phyloP scores from a whole-genome alignment of 2,113 vertebrate species.

The Tenebrosternarchus preto region DNA sequence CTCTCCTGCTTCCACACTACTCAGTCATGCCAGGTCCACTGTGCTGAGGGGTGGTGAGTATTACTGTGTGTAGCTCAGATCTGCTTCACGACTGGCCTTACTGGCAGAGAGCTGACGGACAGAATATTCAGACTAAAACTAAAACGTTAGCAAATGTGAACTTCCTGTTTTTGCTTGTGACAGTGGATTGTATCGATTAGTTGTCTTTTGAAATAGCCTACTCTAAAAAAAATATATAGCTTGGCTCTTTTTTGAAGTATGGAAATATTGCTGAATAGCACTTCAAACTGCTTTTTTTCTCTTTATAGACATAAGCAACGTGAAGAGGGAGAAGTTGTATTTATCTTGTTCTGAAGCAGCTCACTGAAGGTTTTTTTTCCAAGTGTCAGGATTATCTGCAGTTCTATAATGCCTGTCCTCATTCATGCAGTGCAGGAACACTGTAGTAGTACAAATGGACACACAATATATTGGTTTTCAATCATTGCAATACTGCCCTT shows the following conservation, averaged over 20 bases:
- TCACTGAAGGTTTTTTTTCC: background rate
- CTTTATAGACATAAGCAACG: background rate
- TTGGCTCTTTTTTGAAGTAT: background rate
- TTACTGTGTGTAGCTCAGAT: background rate
- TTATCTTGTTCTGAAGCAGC: background rate
- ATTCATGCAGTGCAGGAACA: too few species aligned
- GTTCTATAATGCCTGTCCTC: background rate
- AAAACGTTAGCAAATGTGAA: slow-evolving; percentile 19
- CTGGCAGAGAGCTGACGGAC: background rate
- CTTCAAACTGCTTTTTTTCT: background rate
- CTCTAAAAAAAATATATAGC: background rate
- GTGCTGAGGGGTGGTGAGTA: too few species aligned
- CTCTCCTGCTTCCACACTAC: background rate
- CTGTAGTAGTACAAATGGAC: too few species aligned
- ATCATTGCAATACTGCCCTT: too few species aligned
- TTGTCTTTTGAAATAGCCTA: background rate
- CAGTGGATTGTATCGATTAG: background rate
- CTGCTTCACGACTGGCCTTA: background rate
- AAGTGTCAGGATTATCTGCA: slow-evolving; percentile 2
- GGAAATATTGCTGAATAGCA: background rate
- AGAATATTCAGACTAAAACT: slow-evolving; percentile 9
- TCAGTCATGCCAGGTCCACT: background rate
- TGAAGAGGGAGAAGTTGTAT: background rate
- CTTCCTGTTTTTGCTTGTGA: slow-evolving; percentile 20
- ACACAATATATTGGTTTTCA: too few species aligned